phyloP scores from a whole-genome alignment of 2,113 vertebrate genomes.

The Bagarius yarrelli region DNA sequence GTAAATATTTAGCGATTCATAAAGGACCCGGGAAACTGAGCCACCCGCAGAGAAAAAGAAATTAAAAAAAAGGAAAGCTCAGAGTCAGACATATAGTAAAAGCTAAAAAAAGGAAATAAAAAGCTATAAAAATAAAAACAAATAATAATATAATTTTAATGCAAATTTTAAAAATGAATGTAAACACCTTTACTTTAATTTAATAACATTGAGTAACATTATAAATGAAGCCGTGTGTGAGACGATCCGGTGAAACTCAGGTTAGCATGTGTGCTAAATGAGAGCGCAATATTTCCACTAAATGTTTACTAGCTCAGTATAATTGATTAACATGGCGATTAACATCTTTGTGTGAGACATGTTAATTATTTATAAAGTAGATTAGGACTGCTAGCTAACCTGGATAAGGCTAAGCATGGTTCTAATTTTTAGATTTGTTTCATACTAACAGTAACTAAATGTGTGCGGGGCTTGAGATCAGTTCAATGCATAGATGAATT shows the following conservation, averaged over 20 bases:
- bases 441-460: neutral
- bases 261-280: neutral
- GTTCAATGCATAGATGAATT: neutral
- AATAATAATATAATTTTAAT: neutral
- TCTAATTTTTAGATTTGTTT: neutral
- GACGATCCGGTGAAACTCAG: too few species aligned
- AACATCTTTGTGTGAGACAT: neutral
- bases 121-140: neutral
- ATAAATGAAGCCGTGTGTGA: too few species aligned
- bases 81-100: neutral
- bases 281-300: neutral
- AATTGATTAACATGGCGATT: neutral
- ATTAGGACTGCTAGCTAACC: neutral
- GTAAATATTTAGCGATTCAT: constrained; percentile 7
- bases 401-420: neutral
- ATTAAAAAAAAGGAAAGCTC: neutral
- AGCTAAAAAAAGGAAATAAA: neutral
- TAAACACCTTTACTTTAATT: too few species aligned
- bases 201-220: too few species aligned
- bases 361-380: neutral
- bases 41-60: neutral
- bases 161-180: too few species aligned
- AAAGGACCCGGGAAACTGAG: neutral
- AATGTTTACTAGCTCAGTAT: neutral
- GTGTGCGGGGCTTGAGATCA: neutral